Conservation (phyloP, 1,140 invertebrate genomes). For the Palaemon carinicauda region DNA sequence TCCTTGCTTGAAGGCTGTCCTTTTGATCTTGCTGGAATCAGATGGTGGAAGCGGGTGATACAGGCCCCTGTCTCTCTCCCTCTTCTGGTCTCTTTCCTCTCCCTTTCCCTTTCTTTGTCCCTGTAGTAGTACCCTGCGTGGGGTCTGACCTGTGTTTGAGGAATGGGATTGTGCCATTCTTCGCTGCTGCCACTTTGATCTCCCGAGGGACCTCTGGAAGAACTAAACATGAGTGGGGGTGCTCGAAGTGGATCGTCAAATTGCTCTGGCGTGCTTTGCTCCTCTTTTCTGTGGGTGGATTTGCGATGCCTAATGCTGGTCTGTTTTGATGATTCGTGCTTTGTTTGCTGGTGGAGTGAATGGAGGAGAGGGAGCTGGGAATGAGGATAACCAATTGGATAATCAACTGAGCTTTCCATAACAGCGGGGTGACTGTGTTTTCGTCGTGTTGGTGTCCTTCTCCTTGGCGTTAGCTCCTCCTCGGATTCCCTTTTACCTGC, state of each 20-base stretch:
- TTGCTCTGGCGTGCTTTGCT: background rate
- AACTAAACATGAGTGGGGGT: background rate
- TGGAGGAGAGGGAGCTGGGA: slow-evolving; percentile 37
- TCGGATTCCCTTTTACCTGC: background rate
- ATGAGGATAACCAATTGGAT: background rate
- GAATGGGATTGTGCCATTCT: background rate
- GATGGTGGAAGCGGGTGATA: background rate
- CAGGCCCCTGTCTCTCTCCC: background rate
- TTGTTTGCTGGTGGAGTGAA: slow-evolving; percentile 35
- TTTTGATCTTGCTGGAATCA: background rate
- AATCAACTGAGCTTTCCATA: slow-evolving; percentile 14
- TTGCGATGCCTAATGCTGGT: background rate
- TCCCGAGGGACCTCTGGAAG: background rate
- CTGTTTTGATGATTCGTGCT: slow-evolving; percentile 13
- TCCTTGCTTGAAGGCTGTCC: background rate
- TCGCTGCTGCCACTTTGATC: background rate
- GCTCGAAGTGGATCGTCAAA: background rate
- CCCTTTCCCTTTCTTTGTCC: background rate
- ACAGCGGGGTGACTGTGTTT: background rate
- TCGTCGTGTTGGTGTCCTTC: background rate
- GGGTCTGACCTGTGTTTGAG: background rate
- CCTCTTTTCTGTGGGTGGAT: slow-evolving; percentile 24
- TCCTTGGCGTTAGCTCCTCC: background rate
- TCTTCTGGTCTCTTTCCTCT: background rate
- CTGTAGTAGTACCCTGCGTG: background rate